Evolutionary conservation across 2,888 invertebrate species (phyloP).

Genomic region (Rhagium mordax): DNA sequence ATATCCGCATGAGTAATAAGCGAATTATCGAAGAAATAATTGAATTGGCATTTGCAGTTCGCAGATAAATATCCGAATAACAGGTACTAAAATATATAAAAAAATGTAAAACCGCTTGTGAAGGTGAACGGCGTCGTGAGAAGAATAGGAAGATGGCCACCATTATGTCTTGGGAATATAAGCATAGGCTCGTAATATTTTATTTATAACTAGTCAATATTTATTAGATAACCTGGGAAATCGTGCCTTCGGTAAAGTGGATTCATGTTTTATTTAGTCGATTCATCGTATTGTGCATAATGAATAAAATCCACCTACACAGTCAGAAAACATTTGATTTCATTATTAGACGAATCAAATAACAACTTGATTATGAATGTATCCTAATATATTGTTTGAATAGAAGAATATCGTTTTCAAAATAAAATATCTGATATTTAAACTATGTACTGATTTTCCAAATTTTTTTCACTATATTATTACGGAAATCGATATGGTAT

Average conservation of each 20-base stretch:
- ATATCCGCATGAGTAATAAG: background rate
- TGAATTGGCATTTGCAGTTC: conserved; percentile 16
- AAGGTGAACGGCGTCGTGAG: conserved; percentile 31
- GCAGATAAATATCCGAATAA: conserved; percentile 11
- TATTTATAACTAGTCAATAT: conserved; percentile 19
- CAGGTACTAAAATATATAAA: conserved; percentile 18
- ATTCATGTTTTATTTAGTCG: conserved; percentile 2
- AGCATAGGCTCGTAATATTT: background rate
- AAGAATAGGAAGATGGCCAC: conserved; percentile 20
- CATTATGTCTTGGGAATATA: conserved; percentile 5
- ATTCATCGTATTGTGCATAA: background rate
- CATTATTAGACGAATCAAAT: too few species aligned
- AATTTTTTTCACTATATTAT: too few species aligned
- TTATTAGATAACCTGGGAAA: conserved; percentile 13
- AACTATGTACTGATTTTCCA: too few species aligned
- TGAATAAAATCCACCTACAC: background rate
- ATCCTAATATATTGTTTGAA: too few species aligned
- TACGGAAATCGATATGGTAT: too few species aligned
- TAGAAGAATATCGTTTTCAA: too few species aligned
- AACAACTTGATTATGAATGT: too few species aligned
- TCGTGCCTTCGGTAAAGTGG: conserved; percentile 6
- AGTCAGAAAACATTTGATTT: background rate
- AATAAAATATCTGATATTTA: too few species aligned
- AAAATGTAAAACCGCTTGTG: conserved; percentile 9
- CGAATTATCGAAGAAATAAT: background rate